A percentile compares a stretch with the other conserved stretches of the same genome.
phyloP scores from a whole-genome alignment of 2,113 vertebrate species.

The Carettochelys insculpta region DNA sequence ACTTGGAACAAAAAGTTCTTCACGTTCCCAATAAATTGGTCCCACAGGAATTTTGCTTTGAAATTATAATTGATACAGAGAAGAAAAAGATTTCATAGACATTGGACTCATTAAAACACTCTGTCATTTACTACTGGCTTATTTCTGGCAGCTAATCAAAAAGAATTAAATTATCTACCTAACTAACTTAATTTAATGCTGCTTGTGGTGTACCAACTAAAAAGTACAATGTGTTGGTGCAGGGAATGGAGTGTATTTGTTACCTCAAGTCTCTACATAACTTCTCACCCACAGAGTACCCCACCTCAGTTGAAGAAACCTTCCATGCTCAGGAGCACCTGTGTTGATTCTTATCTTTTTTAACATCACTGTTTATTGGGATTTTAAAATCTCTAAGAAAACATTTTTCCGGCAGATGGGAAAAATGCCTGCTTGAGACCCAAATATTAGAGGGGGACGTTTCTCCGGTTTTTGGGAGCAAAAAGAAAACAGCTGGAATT shows the following conservation, averaged over 20 bases:
- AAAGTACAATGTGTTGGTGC: not conserved
- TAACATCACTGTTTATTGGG: not conserved
- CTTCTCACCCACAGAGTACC: not conserved
- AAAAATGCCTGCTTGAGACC: not conserved
- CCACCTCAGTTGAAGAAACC: constrained; percentile 5
- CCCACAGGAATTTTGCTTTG: constrained; percentile 74
- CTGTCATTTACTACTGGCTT: constrained; percentile 72
- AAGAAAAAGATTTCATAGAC: constrained; percentile 77
- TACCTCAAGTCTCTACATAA: not conserved
- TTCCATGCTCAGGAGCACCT: not conserved
- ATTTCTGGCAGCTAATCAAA: constrained; percentile 78
- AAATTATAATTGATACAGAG: constrained; percentile 79
- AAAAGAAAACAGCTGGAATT: not conserved
- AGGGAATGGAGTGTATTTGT: constrained; percentile 27
- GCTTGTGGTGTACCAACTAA: not conserved
- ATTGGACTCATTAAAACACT: constrained; percentile 75
- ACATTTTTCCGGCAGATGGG: accelerated
- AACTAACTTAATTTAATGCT: not conserved
- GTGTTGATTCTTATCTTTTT: not conserved
- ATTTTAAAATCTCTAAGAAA: accelerated
- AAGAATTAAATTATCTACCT: constrained; percentile 68
- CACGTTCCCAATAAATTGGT: constrained; percentile 75
- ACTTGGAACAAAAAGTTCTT: constrained; percentile 66
- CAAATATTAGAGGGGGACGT: not conserved
- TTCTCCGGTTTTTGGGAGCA: not conserved